Evolutionary conservation across 1,140 invertebrate genomes (phyloP).

Genomic region (Drosophila serrata): DNA sequence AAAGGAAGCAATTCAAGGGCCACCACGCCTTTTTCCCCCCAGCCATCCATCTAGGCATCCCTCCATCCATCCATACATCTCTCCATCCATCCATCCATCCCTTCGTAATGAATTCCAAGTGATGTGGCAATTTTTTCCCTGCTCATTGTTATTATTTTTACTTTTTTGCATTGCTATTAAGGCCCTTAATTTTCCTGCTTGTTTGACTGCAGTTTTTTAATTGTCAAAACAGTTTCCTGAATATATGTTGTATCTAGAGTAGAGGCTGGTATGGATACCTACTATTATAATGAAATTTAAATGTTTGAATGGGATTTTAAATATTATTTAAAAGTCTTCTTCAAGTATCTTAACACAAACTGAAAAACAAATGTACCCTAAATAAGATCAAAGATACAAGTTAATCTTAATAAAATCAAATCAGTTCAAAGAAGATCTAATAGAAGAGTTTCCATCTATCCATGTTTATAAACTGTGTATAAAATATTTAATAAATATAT

Average conservation of each 20-base stretch:
- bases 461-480: background rate
- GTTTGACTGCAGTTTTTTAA: constrained; percentile 63
- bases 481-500: background rate
- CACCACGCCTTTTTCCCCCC: constrained; percentile 46
- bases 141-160: constrained; percentile 20
- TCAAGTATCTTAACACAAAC: background rate
- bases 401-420: background rate
- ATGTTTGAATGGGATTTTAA: rapidly evolving
- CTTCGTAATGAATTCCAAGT: constrained; percentile 77
- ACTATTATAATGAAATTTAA: background rate
- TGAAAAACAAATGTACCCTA: background rate
- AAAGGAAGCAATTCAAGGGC: constrained; percentile 62
- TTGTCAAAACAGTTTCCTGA: constrained; percentile 65
- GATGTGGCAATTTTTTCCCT: constrained; percentile 71
- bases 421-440: background rate
- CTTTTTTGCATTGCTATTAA: constrained; percentile 59
- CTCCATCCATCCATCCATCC: constrained; percentile 19
- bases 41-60: constrained; percentile 2
- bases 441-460: background rate
- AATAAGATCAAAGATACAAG: background rate
- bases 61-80: constrained; percentile 15
- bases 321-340: background rate
- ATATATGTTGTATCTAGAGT: too few species aligned
- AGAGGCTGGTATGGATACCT: background rate
- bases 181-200: constrained; percentile 64